Conservation (phyloP, 2,113 vertebrate genomes). For the Ammospiza nelsoni region DNA sequence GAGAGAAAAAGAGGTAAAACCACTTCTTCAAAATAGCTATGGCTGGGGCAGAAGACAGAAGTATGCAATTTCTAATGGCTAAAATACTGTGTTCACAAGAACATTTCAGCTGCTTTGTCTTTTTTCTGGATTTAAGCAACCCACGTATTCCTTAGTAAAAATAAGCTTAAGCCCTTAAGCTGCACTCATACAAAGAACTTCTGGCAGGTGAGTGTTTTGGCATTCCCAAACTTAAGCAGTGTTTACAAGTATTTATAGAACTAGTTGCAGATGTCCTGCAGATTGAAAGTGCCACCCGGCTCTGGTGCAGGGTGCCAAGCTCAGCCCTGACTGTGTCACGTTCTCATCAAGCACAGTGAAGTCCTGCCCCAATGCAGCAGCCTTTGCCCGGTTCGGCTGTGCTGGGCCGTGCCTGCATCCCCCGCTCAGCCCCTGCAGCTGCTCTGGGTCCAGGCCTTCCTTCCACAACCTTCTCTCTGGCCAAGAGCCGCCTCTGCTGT, state of each 20-base stretch:
- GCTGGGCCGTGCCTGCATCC: neutral
- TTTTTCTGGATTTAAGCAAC: neutral
- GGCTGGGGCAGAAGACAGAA: neutral
- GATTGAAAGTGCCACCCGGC: rapidly evolving
- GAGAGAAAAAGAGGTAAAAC: neutral
- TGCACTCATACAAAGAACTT: neutral
- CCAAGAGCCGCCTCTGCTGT: rapidly evolving
- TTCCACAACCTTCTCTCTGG: neutral
- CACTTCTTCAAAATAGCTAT: neutral
- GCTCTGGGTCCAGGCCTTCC: no score
- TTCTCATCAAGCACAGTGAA: no score
- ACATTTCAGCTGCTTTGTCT: neutral
- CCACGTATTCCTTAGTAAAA: neutral
- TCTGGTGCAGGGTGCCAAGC: neutral
- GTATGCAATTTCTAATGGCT: neutral
- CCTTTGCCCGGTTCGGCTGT: neutral
- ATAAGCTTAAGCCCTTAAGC: neutral
- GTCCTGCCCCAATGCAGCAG: neutral
- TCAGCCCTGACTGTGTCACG: rapidly evolving
- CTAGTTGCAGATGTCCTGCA: neutral
- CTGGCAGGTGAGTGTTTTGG: neutral
- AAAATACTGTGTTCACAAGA: neutral
- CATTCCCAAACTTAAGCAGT: rapidly evolving
- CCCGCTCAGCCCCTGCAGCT: neutral
- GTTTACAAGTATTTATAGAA: neutral